Evolutionary conservation across 1,140 invertebrate genomes (phyloP).

Genomic region (Lysiphlebus fabarum): DNA sequence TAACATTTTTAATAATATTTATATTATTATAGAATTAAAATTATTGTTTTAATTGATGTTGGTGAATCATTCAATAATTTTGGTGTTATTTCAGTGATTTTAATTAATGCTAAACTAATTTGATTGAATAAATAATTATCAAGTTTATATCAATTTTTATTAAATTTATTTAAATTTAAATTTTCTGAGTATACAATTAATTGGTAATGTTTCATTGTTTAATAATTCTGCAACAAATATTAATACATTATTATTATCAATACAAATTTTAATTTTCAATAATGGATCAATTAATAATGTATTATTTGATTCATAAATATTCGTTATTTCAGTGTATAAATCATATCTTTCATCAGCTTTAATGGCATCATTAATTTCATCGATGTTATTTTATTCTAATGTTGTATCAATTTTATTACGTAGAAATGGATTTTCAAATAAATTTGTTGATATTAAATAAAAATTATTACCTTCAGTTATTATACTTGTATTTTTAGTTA

Average conservation of each 20-base stretch:
- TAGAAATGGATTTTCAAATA: slow-evolving; percentile 32
- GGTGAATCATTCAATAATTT: slow-evolving; percentile 37
- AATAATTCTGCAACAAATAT: slow-evolving; percentile 25
- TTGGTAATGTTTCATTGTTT: slow-evolving; percentile 13
- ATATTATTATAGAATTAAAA: slow-evolving; percentile 24
- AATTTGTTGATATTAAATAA: slow-evolving; percentile 30
- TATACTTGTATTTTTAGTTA: slow-evolving; percentile 26
- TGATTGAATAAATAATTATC: slow-evolving; percentile 18
- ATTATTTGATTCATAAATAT: slow-evolving; percentile 6
- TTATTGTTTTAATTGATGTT: slow-evolving; percentile 25
- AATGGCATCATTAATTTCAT: not conserved
- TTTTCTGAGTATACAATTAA: slow-evolving; percentile 23
- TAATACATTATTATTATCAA: slow-evolving; percentile 21
- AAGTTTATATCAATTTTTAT: slow-evolving; percentile 35
- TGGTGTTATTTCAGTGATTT: slow-evolving; percentile 33
- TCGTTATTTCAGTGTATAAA: not conserved
- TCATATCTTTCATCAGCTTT: not conserved
- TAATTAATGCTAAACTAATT: slow-evolving; percentile 31
- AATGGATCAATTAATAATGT: too few species aligned
- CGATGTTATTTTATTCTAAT: not conserved
- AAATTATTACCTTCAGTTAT: slow-evolving; percentile 27
- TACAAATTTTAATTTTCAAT: slow-evolving; percentile 31
- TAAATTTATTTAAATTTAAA: slow-evolving; percentile 30
- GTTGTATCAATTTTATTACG: not conserved
- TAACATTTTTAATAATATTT: slow-evolving; percentile 12